Evolutionary conservation across 2,797 vertebrate genomes (phyloP).

Genomic region (Pseudocheirus occidentalis): DNA sequence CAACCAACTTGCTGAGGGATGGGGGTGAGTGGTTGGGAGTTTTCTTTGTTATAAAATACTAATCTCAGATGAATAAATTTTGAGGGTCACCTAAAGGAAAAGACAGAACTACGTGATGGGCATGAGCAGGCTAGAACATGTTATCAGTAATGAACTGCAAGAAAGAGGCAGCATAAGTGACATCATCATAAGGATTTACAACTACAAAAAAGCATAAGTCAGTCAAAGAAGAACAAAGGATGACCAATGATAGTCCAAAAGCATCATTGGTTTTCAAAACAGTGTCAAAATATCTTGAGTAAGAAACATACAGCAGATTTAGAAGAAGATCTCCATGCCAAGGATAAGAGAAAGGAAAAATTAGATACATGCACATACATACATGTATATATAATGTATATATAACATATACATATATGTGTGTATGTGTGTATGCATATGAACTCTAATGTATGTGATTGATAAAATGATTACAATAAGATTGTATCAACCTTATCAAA

Average conservation of each 20-base stretch:
- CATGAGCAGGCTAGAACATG: neutral
- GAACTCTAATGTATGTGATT: too few species aligned
- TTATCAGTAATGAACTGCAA: neutral
- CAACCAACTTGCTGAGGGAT: neutral
- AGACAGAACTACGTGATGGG: neutral
- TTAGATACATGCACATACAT: too few species aligned
- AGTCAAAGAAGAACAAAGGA: neutral
- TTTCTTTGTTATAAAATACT: neutral
- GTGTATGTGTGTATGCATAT: too few species aligned
- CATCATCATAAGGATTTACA: neutral
- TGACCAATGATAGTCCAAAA: neutral
- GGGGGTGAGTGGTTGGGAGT: neutral
- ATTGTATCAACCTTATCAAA: too few species aligned
- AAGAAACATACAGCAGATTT: neutral
- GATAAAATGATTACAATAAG: neutral
- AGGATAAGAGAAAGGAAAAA: neutral
- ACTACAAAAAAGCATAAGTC: neutral
- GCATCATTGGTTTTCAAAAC: neutral
- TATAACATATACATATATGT: too few species aligned
- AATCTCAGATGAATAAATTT: neutral
- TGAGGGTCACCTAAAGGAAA: neutral
- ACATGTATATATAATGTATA: too few species aligned
- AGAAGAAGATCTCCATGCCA: neutral
- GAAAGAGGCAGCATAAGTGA: neutral
- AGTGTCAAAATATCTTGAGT: neutral